Percentiles rank a stretch among this genome's conserved stretches.
Evolutionary conservation across 2,888 invertebrate species (phyloP).

Genomic region (Busseola fusca): DNA sequence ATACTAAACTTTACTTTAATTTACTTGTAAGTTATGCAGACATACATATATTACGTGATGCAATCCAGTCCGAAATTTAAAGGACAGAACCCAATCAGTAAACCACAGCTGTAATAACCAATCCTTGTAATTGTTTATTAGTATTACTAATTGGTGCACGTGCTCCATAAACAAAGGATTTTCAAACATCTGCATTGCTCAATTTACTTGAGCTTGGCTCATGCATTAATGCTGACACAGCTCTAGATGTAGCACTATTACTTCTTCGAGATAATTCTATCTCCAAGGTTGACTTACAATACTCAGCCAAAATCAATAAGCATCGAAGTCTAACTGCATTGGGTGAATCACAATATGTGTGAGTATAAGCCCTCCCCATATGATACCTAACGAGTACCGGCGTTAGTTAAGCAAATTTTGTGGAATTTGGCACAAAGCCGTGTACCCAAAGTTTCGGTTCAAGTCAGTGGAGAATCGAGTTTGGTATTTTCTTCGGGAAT

Average conservation of each 20-base stretch:
- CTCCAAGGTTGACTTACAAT: constrained; percentile 23
- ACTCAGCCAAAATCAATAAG: constrained; percentile 61
- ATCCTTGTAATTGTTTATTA: neutral
- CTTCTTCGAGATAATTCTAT: constrained; percentile 10
- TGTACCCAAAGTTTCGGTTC: constrained; percentile 45
- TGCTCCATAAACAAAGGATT: neutral
- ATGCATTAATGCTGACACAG: neutral
- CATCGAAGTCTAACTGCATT: constrained; percentile 40
- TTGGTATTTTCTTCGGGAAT: constrained; percentile 30
- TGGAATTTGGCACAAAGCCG: constrained; percentile 63
- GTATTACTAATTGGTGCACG: neutral
- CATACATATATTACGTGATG: too few species aligned
- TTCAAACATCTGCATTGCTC: constrained; percentile 29
- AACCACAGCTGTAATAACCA: neutral
- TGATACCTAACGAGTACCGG: constrained; percentile 63
- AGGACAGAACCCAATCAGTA: neutral
- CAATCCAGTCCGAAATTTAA: neutral
- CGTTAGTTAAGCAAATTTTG: constrained; percentile 68
- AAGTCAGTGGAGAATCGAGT: constrained; percentile 40
- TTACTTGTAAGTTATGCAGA: neutral
- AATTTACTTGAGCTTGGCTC: neutral
- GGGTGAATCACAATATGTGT: constrained; percentile 45
- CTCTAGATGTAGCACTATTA: neutral
- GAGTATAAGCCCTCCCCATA: constrained; percentile 52
- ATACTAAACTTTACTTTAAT: neutral